Conservation (phyloP, 2,113 vertebrate species). For the Trichechus manatus region DNA sequence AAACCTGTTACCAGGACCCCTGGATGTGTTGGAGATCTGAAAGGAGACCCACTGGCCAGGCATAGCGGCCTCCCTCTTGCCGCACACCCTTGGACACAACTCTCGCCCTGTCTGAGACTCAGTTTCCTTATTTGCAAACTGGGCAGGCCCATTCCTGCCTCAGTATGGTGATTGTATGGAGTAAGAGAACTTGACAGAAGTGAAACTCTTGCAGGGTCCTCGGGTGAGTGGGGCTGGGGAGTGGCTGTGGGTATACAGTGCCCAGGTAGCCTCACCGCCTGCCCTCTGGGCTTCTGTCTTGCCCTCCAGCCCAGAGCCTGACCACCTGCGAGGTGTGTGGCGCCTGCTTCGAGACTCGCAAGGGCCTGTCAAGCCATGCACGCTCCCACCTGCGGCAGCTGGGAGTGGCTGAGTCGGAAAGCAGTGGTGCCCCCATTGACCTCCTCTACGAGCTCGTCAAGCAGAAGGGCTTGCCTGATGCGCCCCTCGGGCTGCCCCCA, state of each 20-base stretch:
- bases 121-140: constrained; percentile 71
- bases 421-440: constrained; percentile 93
- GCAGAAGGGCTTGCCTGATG: constrained; percentile 89
- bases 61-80: background rate
- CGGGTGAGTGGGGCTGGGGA: background rate
- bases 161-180: constrained; percentile 39
- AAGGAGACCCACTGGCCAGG: background rate
- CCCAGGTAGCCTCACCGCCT: constrained; percentile 5
- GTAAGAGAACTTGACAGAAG: background rate
- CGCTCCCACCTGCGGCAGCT: constrained; percentile 95
- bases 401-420: constrained; percentile 93
- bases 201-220: background rate
- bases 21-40: background rate
- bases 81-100: background rate
- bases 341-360: constrained; percentile 93
- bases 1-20: constrained; percentile 19
- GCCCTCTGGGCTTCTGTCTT: constrained; percentile 55
- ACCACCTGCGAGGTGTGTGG: constrained; percentile 95
- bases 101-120: constrained; percentile 69
- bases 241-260: background rate
- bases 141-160: background rate
- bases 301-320: constrained; percentile 87
- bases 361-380: constrained; percentile 95
- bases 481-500: constrained; percentile 72
- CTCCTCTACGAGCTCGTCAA: constrained; percentile 93